Conservation (phyloP, 2,888 invertebrate species). For the Drosophila melanosoma region DNA sequence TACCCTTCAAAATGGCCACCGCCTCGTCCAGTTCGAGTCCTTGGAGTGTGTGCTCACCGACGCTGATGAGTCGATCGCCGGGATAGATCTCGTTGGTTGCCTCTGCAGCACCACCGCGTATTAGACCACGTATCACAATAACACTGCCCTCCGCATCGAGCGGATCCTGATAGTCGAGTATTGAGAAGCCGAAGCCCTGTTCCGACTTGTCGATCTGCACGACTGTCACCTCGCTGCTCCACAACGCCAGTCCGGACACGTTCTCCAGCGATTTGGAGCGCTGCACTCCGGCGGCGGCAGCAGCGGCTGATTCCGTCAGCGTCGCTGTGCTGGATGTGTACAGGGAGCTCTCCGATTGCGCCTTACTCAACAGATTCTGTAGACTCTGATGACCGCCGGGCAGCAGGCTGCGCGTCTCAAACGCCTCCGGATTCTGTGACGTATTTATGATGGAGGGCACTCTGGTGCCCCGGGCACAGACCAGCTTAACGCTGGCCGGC, state of each 20-base stretch:
- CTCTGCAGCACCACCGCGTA: slow-evolving; percentile 99
- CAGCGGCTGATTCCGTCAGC: slow-evolving; percentile 87
- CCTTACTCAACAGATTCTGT: slow-evolving; percentile 93
- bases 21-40: slow-evolving; percentile 97
- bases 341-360: slow-evolving; percentile 97
- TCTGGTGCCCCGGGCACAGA: slow-evolving; percentile 92
- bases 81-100: slow-evolving; percentile 97
- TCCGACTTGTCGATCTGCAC: slow-evolving; percentile 97
- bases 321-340: slow-evolving; percentile 94
- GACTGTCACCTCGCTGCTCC: slow-evolving; percentile 97
- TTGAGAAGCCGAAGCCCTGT: slow-evolving; percentile 98
- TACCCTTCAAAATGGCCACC: slow-evolving; percentile 97
- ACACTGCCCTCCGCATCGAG: slow-evolving; percentile 97
- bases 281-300: slow-evolving; percentile 66
- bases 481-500: slow-evolving; percentile 95
- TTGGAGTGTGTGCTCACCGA: slow-evolving; percentile 95
- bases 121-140: slow-evolving; percentile 98
- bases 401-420: slow-evolving; percentile 92
- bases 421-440: slow-evolving; percentile 91
- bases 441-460: slow-evolving; percentile 90
- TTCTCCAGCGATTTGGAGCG: slow-evolving; percentile 98
- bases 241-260: slow-evolving; percentile 97
- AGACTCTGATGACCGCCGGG: slow-evolving; percentile 95
- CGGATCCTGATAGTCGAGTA: slow-evolving; percentile 99
- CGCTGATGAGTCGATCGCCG: slow-evolving; percentile 96